phyloP scores from a whole-genome alignment of 2,797 vertebrate species.

The Coregonus ussuriensis region DNA sequence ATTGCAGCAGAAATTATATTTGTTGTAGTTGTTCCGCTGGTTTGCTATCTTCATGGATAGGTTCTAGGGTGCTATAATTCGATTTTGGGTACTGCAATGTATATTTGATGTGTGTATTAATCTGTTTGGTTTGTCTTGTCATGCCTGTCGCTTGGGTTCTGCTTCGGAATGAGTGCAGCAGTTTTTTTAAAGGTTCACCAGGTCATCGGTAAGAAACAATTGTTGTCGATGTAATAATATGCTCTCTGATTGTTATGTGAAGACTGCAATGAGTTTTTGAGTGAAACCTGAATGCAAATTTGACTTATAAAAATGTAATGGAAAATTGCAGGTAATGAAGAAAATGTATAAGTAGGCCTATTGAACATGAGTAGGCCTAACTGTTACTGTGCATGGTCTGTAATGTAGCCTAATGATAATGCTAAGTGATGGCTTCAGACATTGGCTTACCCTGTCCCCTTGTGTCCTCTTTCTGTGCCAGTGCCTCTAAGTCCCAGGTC shows the following conservation, averaged over 20 bases:
- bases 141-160: constrained; percentile 65
- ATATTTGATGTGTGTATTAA: constrained; percentile 63
- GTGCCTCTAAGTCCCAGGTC: constrained; percentile 72
- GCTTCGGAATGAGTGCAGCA: constrained; percentile 77
- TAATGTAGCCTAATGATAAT: neutral
- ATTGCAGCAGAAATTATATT: constrained; percentile 8
- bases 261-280: neutral
- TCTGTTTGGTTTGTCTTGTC: constrained; percentile 71
- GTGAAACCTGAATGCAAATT: neutral
- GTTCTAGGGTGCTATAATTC: neutral
- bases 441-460: constrained; percentile 2
- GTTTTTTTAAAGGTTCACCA: constrained; percentile 74
- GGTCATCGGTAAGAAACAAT: constrained; percentile 71
- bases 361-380: neutral
- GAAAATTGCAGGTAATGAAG: neutral
- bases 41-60: neutral
- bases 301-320: neutral
- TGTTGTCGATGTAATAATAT: neutral
- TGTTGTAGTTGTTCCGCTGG: neutral
- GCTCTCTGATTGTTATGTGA: constrained; percentile 7
- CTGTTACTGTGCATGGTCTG: neutral
- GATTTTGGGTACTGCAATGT: constrained; percentile 5
- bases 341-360: neutral
- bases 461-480: constrained; percentile 53
- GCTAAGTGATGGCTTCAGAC: neutral